Base-by-base conservation (phyloP, 2,797 vertebrate species). In the Halcyon chelicuti region DNA sequence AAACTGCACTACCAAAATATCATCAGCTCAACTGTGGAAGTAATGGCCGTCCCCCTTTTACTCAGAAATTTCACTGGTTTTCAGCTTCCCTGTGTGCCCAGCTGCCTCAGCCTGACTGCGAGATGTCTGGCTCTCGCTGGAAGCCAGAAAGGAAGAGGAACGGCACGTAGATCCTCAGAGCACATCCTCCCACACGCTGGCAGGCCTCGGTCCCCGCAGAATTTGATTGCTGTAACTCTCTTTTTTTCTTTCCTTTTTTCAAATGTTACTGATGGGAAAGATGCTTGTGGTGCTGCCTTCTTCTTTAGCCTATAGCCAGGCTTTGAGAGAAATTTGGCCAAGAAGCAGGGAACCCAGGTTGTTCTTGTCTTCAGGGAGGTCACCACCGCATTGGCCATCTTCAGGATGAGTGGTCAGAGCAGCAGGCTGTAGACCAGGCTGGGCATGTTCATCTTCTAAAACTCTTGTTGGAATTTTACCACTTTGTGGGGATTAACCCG, bases 1-100 rank as follows among this genome's bases (percentile, higher is more conserved):
- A 95, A 96, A 67, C 79, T 58, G 91, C 82, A 20, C 70, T 67
- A 96, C 92, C 95, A 77, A 94, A 97, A 95, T 97, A 97, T 51
- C 95, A 44, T 57, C 95, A 35, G 88, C 93, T 88, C 88, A 2
- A 9, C 75, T 84, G 76, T 31, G 83, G 82, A 86, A 86, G 88
- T 65, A 84, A 93, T 61, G 96, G 90, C 90, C 42, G 6, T 91
- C 90, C 96, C 96, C 58, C 12, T 54, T 84, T 49, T 81, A 26
- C 65, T 86, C 83, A 23, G 90, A 92, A 88, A 88, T 95, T 19
- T 54, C 9, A 2, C 83, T 47, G 71, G 2, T 75, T 90, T 83
- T 78, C 73, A 83, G 76, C 80, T 81, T 95, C 70, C 58, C 93
- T 29, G 16, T 54, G 86, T 94, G 95, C 94, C 94, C 96, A 97